Percentiles rank a stretch among this genome's conserved stretches.
These are phyloP conservation scores for Aphis gossypii DNA, from an alignment of 1,140 invertebrate species.

Conservation along the genomic window DNA sequence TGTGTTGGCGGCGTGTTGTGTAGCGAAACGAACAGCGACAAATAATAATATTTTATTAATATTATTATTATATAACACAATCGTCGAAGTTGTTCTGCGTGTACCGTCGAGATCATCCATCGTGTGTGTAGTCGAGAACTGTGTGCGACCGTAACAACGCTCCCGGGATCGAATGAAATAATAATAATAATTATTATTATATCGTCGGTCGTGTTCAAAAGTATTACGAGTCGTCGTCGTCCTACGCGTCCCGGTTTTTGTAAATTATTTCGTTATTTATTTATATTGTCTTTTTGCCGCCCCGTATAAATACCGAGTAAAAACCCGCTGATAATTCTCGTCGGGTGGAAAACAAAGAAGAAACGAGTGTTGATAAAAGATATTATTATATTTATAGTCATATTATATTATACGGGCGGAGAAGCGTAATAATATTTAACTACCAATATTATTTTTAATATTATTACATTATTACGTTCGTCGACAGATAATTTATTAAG, in stretches of 20 bases:
- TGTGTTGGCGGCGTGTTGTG: not conserved
- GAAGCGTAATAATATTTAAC: not conserved
- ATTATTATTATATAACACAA: not conserved
- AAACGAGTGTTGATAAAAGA: not conserved
- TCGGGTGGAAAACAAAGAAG: not conserved
- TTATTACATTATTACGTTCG: not conserved
- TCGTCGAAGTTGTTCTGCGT: not conserved
- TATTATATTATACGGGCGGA: not conserved
- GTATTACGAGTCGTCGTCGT: not conserved
- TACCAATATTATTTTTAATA: not conserved
- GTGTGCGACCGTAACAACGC: constrained; percentile 38
- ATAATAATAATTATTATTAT: not conserved
- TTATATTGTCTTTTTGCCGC: not conserved
- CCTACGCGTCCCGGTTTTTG: not conserved
- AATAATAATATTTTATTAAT: not conserved
- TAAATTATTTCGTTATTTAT: constrained; percentile 13
- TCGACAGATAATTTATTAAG: constrained; percentile 29
- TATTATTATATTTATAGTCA: constrained; percentile 1
- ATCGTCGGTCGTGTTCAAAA: not conserved
- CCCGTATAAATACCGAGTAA: not conserved
- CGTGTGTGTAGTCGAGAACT: not conserved
- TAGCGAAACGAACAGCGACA: too few species aligned
- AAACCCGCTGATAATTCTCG: constrained; percentile 12
- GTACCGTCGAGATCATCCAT: not conserved
- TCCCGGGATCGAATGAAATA: constrained; percentile 1